A percentile compares a stretch with the other conserved stretches of the same genome.
Evolutionary conservation across 64 coral and sea anemone species (phyloP).

Genomic region (Montipora efflorescens): DNA sequence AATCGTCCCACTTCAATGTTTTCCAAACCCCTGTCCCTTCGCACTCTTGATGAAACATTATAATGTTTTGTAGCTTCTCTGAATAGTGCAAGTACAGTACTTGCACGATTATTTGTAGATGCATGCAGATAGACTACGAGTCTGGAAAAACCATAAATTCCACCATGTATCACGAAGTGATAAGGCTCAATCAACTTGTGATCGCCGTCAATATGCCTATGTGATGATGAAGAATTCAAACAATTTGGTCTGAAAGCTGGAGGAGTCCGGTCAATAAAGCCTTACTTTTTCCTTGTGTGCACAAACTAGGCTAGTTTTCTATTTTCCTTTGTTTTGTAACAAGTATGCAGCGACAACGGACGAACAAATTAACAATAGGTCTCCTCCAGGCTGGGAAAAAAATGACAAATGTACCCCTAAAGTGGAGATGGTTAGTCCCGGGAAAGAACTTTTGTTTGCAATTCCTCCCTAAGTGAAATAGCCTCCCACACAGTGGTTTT

Average conservation of each 20-base stretch:
- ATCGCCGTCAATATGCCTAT: slow-evolving; percentile 62
- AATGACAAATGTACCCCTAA: too few species aligned
- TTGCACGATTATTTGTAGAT: slow-evolving; percentile 57
- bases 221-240: neutral
- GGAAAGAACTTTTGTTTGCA: too few species aligned
- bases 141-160: slow-evolving; percentile 56
- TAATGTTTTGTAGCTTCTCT: neutral
- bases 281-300: too few species aligned
- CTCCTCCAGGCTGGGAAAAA: too few species aligned
- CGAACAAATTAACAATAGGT: neutral
- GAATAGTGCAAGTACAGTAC: slow-evolving; percentile 42
- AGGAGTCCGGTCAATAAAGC: too few species aligned
- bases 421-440: too few species aligned
- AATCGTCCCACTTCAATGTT: slow-evolving; percentile 56
- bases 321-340: too few species aligned
- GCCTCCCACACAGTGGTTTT: too few species aligned
- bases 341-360: too few species aligned
- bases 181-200: slow-evolving; percentile 65
- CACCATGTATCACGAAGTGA: slow-evolving; percentile 62
- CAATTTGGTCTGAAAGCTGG: too few species aligned
- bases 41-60: slow-evolving; percentile 41
- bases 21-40: slow-evolving; percentile 50
- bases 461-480: too few species aligned
- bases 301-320: too few species aligned
- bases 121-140: slow-evolving; percentile 48